Percentiles rank a stretch among this genome's conserved stretches.
Conservation (phyloP, 1,140 invertebrate species). For the Euura saliciscinereae region DNA sequence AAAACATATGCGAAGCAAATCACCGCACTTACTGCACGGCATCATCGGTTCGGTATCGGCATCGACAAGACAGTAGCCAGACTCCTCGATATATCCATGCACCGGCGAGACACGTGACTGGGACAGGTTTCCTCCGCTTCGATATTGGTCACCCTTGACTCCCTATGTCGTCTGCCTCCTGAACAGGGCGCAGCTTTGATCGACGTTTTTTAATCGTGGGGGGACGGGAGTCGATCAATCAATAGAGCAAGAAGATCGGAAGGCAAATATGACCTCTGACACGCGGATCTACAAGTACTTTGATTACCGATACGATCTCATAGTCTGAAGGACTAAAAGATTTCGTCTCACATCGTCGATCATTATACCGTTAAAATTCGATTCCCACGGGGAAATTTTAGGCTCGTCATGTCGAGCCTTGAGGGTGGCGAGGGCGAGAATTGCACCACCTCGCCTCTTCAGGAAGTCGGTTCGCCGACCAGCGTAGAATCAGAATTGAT, state of each 20-base stretch:
- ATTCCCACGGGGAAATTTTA: background rate
- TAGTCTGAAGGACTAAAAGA: background rate
- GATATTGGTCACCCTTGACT: background rate
- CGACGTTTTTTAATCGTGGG: background rate
- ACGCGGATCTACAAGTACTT: background rate
- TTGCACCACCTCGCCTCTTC: slow-evolving; percentile 51
- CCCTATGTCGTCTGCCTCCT: too few relatives aligned
- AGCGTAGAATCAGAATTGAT: slow-evolving; percentile 53
- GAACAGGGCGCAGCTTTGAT: background rate
- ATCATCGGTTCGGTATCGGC: background rate
- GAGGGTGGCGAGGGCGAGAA: slow-evolving; percentile 44
- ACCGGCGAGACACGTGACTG: background rate
- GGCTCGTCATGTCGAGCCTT: slow-evolving; percentile 44
- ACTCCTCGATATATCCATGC: background rate
- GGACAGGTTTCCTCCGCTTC: background rate
- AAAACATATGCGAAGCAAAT: background rate
- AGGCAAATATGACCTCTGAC: background rate
- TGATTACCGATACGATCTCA: background rate
- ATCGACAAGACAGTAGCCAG: background rate
- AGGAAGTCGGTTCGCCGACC: slow-evolving; percentile 52
- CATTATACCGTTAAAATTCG: background rate
- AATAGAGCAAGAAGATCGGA: too few relatives aligned
- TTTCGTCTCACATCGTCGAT: too few relatives aligned
- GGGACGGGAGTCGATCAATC: background rate
- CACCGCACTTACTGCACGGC: background rate